Conservation (phyloP, 2,888 invertebrate species). For the Coenonympha glycerion region DNA sequence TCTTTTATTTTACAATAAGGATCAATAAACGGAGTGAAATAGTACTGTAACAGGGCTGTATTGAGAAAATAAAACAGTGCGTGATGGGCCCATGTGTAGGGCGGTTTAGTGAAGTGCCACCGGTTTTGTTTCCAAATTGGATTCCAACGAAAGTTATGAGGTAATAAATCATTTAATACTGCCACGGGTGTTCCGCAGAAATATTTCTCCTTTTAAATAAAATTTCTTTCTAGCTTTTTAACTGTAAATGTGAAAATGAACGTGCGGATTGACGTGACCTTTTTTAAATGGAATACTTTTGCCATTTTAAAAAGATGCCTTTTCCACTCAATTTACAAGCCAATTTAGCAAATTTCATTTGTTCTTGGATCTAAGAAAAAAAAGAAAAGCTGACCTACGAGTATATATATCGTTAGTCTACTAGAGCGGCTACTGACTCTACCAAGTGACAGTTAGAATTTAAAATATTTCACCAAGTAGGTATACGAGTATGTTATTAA, state of each 20-base stretch:
- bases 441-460: too few species aligned
- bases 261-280: not conserved
- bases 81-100: constrained; percentile 49
- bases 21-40: constrained; percentile 21
- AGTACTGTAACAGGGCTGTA: constrained; percentile 18
- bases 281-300: not conserved
- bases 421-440: too few species aligned
- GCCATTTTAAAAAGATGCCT: too few species aligned
- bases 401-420: too few species aligned
- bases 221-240: not conserved
- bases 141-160: constrained; percentile 59
- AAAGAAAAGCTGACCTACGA: too few species aligned
- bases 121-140: constrained; percentile 57
- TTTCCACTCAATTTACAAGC: too few species aligned
- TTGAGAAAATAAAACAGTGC: constrained; percentile 29
- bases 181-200: not conserved
- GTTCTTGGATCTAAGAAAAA: too few species aligned
- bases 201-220: not conserved
- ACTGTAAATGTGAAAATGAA: not conserved
- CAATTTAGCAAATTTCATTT: too few species aligned
- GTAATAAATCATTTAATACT: constrained; percentile 36
- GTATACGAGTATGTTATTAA: too few species aligned
- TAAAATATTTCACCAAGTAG: too few species aligned
- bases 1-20: not conserved
- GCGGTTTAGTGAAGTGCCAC: constrained; percentile 37